Evolutionary conservation across 2,797 vertebrate genomes (phyloP).

Genomic region (Thaleichthys pacificus): DNA sequence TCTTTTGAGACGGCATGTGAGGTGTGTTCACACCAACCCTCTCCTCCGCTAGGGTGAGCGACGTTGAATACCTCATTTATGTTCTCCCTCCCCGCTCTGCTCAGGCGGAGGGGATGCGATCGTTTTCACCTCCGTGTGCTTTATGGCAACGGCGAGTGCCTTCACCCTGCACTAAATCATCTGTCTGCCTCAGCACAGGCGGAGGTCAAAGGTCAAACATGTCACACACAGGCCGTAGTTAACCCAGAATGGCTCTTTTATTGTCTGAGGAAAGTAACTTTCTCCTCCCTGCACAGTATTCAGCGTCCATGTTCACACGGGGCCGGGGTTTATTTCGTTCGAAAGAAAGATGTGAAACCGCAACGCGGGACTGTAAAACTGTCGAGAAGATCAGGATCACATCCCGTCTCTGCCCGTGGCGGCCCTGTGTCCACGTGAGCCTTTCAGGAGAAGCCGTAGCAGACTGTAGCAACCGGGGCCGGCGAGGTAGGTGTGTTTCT

Average conservation of each 20-base stretch:
- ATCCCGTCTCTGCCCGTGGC: neutral
- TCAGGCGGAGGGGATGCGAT: slow-evolving; percentile 12
- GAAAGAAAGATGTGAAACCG: too few relatives aligned
- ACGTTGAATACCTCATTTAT: slow-evolving; percentile 41
- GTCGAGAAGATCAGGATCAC: too few relatives aligned
- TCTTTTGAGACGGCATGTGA: neutral
- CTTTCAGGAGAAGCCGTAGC: too few relatives aligned
- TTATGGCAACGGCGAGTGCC: slow-evolving; percentile 27
- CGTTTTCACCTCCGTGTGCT: slow-evolving; percentile 28
- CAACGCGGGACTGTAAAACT: too few relatives aligned
- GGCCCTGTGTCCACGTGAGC: neutral
- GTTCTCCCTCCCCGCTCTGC: slow-evolving; percentile 16
- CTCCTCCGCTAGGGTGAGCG: slow-evolving; percentile 13
- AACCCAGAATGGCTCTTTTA: slow-evolving; percentile 12
- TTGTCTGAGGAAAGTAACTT: slow-evolving; percentile 8
- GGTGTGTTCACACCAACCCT: neutral
- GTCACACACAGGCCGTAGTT: slow-evolving; percentile 16
- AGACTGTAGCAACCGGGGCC: slow-evolving; percentile 13
- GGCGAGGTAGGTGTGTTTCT: slow-evolving; percentile 65
- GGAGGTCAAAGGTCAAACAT: slow-evolving; percentile 26
- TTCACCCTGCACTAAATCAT: slow-evolving; percentile 32
- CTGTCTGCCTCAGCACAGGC: slow-evolving; percentile 26
- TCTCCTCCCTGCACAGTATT: slow-evolving; percentile 17
- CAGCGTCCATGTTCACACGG: neutral
- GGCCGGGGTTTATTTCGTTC: too few relatives aligned